Evolutionary conservation across 2,113 vertebrate species (phyloP), one percentile per base, ranked within the genome.

Genomic region (Callipepla squamata): DNA sequence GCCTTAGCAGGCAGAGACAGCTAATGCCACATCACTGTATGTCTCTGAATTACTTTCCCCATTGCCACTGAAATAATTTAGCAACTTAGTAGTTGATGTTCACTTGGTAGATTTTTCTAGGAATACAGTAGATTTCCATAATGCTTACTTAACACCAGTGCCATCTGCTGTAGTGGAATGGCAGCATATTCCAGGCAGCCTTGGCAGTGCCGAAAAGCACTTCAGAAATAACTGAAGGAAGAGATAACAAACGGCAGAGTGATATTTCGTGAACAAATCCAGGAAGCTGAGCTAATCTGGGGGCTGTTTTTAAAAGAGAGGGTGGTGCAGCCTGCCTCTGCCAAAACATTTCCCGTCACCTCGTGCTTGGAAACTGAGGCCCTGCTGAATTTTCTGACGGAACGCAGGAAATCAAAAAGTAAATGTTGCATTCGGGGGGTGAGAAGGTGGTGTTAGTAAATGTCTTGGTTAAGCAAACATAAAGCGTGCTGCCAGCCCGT

Each of bases 111-210:
- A 38, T 90, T 97, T 97, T 94, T 93, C 89, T 85, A 96, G 93
- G 93, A 95, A 89, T 96, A 95, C 93, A 89, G 66, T 95, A 66
- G 69, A 82, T 89, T 97, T 94, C 93, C 89, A 50, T 94, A 86
- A 68, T 82, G 91, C 80, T 90, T 96, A 91, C 67, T 81, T 96
- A 92, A 87, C 87, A 42, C 61, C 86, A 92, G 90, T 95, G 97
- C 97, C 97, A 96, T 94, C 97, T 97, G 96, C 97, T 97, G 95
- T 94, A 94, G 53, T 63, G 93, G 57, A 87, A 62, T 42, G 90
- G 85, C 89, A 92, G 84, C 86, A 65, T 58, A 26, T 87, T 90
- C 55, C 75, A 62, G 90, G 94, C 80, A 78, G 48, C 82, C 82
- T 92, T 96, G 76, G 68, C 89, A 93, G 50, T 22, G 87, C 44